Evolutionary conservation across 2,113 vertebrate genomes (phyloP).

Genomic region (Dendrocopos noguchii): DNA sequence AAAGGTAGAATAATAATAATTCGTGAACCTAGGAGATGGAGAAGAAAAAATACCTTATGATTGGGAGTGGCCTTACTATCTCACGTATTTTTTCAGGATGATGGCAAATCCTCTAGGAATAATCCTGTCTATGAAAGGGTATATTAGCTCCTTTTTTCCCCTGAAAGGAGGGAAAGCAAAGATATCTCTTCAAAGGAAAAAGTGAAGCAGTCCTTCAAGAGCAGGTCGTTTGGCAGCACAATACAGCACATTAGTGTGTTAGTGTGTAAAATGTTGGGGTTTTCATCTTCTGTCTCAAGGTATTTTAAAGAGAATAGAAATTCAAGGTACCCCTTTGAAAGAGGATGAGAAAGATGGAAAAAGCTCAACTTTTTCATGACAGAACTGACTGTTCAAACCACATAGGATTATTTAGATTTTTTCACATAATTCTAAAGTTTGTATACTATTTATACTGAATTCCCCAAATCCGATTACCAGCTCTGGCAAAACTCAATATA

Average conservation of each 20-base stretch:
- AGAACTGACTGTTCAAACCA: background rate
- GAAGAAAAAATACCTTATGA: background rate
- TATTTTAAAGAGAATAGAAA: conserved; percentile 3
- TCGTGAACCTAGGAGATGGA: background rate
- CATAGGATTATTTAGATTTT: conserved; percentile 20
- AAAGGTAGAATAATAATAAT: background rate
- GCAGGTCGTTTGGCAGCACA: background rate
- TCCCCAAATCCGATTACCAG: conserved; percentile 14
- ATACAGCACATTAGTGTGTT: background rate
- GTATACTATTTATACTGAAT: background rate
- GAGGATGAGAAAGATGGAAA: background rate
- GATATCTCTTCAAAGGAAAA: conserved; percentile 4
- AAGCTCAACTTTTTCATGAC: background rate
- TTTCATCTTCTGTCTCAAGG: conserved; percentile 18
- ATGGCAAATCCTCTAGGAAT: background rate
- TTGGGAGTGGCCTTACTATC: background rate
- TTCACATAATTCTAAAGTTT: background rate
- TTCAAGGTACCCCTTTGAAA: background rate
- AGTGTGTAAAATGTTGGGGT: conserved; percentile 14
- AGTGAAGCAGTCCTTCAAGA: background rate
- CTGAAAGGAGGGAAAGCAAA: background rate
- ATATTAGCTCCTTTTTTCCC: conserved; percentile 9
- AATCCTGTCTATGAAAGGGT: background rate
- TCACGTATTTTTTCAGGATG: background rate
- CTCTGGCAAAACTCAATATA: background rate